These are phyloP conservation scores for Synergus laeviventris DNA, from an alignment of 2,888 invertebrate species.

Conservation along the genomic window DNA sequence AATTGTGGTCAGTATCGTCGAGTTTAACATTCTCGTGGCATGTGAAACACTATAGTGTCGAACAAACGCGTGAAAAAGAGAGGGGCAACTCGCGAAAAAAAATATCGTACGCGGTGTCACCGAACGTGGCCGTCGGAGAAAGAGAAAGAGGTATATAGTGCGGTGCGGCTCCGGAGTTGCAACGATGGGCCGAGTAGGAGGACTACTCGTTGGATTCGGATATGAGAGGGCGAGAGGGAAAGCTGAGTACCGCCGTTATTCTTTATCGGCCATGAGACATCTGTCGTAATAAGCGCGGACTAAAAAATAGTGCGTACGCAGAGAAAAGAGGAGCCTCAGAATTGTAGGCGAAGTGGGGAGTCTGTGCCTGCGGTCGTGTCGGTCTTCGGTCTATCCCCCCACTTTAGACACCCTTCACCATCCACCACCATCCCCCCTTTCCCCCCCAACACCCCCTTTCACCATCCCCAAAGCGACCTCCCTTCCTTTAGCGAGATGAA, in stretches of 20 bases:
- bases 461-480: conserved; percentile 48
- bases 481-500: conserved; percentile 74
- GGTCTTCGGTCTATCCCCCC: conserved; percentile 39
- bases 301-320: conserved; percentile 81
- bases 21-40: conserved; percentile 32
- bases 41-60: conserved; percentile 31
- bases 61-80: conserved; percentile 31
- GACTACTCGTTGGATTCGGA: conserved; percentile 44
- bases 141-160: conserved; percentile 54
- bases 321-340: conserved; percentile 48
- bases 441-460: conserved; percentile 5
- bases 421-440: conserved; percentile 45
- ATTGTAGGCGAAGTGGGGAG: conserved; percentile 50
- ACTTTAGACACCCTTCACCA: conserved; percentile 41
- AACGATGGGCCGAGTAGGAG: conserved; percentile 52
- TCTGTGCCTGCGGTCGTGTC: conserved; percentile 57
- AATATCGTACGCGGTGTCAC: conserved; percentile 25
- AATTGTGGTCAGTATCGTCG: conserved; percentile 41
- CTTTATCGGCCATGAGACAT: conserved; percentile 80
- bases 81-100: conserved; percentile 40
- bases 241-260: conserved; percentile 60
- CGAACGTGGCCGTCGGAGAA: conserved; percentile 40
- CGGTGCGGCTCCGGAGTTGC: conserved; percentile 41
- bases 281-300: conserved; percentile 82
- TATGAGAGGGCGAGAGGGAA: conserved; percentile 45